Base-by-base conservation (phyloP, 2,888 invertebrate species). In the Gastrophysa polygoni region DNA sequence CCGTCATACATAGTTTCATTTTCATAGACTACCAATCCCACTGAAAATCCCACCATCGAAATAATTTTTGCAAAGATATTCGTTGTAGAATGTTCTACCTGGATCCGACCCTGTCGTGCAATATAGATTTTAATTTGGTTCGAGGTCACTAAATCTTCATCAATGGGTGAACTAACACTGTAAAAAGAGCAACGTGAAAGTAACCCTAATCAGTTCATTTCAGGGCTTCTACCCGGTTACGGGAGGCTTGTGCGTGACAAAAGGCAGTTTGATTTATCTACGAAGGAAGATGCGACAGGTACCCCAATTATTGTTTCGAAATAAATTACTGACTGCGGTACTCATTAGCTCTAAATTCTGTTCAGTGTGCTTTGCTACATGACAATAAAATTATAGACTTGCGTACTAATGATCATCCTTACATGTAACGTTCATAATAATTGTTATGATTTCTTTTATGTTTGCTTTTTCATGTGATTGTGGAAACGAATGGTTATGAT, bases 271-370 rank as follows among this genome's bases (percentile, higher is more conserved):
- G 58, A 65, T 66, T 62, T 57, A 61, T 61, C 63, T 59, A 61
- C 55, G 59, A 38, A 59, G 61, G 62, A 66, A 62, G 67, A 69
- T 61, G 67, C 62, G 66, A 67, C 69, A 67, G 69, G 65, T 63
- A 63, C 60, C 64, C 67, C 69, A 67, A 67, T 69, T 69, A 69
- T 62, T 59, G 63, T 67, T 69, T 69, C 66, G 61, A 66, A 64
- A 68, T 68, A 64, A 68, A 68, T 68, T 68, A 68, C 64, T 50
- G 48, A 54, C 56, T 63, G 54, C 63, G 55, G 57, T 61, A 59
- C 63, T 66, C 66, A 68, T 68, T 68, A 66, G 64, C 49, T 58
- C 50, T 43, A 66, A 66, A 63, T 59, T 59, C 43, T 60, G 59
- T 61, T 63, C 60, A 49, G 54, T 17, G 24, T 38, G 32, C 57